These are phyloP conservation scores for Phycodurus eques DNA, from an alignment of 2,113 vertebrate genomes.

Conservation along the genomic window DNA sequence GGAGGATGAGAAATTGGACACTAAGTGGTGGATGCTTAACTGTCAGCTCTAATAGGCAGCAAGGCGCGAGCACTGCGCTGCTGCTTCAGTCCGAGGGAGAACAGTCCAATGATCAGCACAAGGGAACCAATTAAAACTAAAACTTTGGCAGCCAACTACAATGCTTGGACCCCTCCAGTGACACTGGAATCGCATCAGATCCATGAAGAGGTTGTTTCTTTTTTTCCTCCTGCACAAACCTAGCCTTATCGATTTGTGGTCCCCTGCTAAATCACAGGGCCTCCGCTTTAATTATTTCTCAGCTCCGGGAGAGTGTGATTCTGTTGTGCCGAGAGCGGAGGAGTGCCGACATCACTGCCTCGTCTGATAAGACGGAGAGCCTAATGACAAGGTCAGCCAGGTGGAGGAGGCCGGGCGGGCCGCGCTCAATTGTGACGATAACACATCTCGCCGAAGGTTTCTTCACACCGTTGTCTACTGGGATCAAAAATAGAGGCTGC, in stretches of 20 bases:
- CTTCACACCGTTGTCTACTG: constrained; percentile 36
- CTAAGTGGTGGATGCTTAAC: constrained; percentile 66
- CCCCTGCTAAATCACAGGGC: constrained; percentile 56
- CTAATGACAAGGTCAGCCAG: constrained; percentile 63
- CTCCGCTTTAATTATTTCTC: constrained; percentile 62
- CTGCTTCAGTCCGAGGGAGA: constrained; percentile 56
- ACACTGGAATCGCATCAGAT: constrained; percentile 62
- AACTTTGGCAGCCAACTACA: constrained; percentile 65
- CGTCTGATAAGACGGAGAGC: constrained; percentile 55
- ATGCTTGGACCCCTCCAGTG: constrained; percentile 58
- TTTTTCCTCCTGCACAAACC: constrained; percentile 46
- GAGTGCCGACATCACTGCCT: constrained; percentile 53
- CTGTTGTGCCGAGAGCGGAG: constrained; percentile 51
- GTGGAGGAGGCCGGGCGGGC: constrained; percentile 57
- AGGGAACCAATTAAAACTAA: constrained; percentile 74
- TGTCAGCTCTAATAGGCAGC: constrained; percentile 71
- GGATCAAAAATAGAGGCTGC: constrained; percentile 50
- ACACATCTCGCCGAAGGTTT: constrained; percentile 37
- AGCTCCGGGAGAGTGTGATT: constrained; percentile 44
- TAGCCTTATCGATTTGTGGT: constrained; percentile 57
- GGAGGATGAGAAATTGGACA: constrained; percentile 51
- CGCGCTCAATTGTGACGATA: constrained; percentile 49
- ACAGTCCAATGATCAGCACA: constrained; percentile 70
- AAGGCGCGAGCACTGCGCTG: constrained; percentile 40
- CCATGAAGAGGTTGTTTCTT: constrained; percentile 44